Conservation (phyloP, 37 sponge, comb jelly and placozoan genomes). For the Haliclona indistincta region DNA sequence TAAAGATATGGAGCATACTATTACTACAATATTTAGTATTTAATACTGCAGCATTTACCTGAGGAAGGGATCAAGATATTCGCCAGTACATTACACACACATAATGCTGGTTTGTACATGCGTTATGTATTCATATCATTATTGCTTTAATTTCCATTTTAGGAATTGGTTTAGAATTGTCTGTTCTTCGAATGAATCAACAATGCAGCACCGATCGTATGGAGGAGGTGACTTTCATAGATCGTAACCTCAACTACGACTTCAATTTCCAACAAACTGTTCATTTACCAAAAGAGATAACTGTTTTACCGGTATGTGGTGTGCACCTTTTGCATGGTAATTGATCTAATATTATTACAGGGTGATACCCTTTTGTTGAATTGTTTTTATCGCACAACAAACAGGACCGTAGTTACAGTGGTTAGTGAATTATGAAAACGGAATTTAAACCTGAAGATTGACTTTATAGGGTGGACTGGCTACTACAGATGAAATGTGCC, state of each 20-base stretch:
- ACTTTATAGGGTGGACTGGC: constrained; percentile 38
- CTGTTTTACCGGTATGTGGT: constrained; percentile 28
- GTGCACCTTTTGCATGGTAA: no score
- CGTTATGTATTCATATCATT: not conserved
- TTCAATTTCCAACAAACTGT: constrained; percentile 57
- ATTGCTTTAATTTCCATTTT: not conserved
- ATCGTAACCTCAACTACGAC: constrained; percentile 55
- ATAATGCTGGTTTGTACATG: constrained; percentile 7
- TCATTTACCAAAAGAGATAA: constrained; percentile 3
- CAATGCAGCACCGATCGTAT: not conserved
- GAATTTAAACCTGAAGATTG: not conserved
- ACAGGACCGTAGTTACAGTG: constrained; percentile 1
- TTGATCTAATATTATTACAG: constrained; percentile 3
- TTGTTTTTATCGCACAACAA: constrained; percentile 12
- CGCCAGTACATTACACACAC: constrained; percentile 32
- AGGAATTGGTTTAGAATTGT: not conserved
- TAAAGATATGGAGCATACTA: not conserved
- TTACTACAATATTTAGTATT: not conserved
- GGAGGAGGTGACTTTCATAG: constrained; percentile 19
- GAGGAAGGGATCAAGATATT: constrained; percentile 30
- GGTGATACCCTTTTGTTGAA: constrained; percentile 22
- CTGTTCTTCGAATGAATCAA: not conserved
- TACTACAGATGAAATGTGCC: constrained; percentile 48
- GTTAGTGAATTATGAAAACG: not conserved
- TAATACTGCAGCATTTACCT: constrained; percentile 19